Evolutionary conservation across 2,888 invertebrate genomes (phyloP).

Genomic region (Fragum whitleyi): DNA sequence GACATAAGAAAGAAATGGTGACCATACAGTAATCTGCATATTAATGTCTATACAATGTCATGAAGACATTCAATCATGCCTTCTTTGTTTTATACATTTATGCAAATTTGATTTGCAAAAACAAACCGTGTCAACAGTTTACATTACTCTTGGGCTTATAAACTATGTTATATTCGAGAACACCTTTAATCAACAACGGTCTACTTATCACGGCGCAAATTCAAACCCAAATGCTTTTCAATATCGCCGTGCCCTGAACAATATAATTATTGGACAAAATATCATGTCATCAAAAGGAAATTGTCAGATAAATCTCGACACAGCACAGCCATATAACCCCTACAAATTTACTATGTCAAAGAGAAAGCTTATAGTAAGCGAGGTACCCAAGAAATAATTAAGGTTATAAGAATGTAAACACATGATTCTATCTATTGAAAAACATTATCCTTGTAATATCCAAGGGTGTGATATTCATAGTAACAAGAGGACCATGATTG

Average conservation of each 20-base stretch:
- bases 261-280: slow-evolving; percentile 31
- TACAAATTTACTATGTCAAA: too few relatives aligned
- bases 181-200: slow-evolving; percentile 36
- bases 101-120: background rate
- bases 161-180: slow-evolving; percentile 41
- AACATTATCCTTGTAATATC: too few relatives aligned
- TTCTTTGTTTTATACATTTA: slow-evolving; percentile 7
- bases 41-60: slow-evolving; percentile 39
- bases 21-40: too few relatives aligned
- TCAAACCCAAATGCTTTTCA: slow-evolving; percentile 38
- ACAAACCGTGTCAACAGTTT: background rate
- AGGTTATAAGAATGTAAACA: too few relatives aligned
- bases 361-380: too few relatives aligned
- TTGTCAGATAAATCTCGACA: slow-evolving; percentile 27
- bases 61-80: slow-evolving; percentile 32
- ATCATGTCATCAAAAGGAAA: slow-evolving; percentile 35
- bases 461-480: too few relatives aligned
- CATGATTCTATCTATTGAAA: too few relatives aligned
- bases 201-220: slow-evolving; percentile 38
- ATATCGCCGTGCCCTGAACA: slow-evolving; percentile 27
- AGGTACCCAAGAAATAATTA: too few relatives aligned
- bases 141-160: slow-evolving; percentile 28
- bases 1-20: slow-evolving; percentile 10
- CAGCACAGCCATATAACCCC: too few relatives aligned
- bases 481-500: too few relatives aligned